These are phyloP conservation scores for Agrochola circellaris DNA, from an alignment of 2,888 invertebrate species.

Conservation along the genomic window DNA sequence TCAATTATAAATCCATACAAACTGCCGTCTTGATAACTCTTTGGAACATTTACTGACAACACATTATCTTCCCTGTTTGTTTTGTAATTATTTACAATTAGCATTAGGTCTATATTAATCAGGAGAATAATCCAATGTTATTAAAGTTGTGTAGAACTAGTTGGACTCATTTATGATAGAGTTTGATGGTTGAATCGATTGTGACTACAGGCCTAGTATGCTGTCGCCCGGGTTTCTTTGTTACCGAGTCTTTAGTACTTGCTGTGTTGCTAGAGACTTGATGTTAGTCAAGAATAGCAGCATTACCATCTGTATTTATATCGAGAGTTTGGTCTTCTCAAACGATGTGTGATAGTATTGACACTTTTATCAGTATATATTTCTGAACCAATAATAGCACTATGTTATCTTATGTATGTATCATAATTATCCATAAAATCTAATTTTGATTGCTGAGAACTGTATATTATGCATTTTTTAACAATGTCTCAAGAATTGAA, in stretches of 20 bases:
- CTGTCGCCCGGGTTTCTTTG: slow-evolving; percentile 69
- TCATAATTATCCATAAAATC: slow-evolving; percentile 4
- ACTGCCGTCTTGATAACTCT: slow-evolving; percentile 70
- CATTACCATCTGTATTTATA: slow-evolving; percentile 3
- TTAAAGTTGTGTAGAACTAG: slow-evolving; percentile 85
- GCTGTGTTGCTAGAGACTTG: slow-evolving; percentile 53
- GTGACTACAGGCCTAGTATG: slow-evolving; percentile 83
- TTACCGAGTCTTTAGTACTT: slow-evolving; percentile 44
- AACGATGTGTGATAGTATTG: not conserved
- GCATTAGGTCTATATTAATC: slow-evolving; percentile 81
- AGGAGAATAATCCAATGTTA: slow-evolving; percentile 84
- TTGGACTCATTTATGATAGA: slow-evolving; percentile 78
- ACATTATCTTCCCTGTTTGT: slow-evolving; percentile 77
- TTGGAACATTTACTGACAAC: slow-evolving; percentile 77
- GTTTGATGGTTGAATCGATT: slow-evolving; percentile 70
- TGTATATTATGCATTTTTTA: slow-evolving; percentile 1
- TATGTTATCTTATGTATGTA: not conserved
- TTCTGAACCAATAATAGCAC: not conserved
- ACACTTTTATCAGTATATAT: not conserved
- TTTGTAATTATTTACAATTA: slow-evolving; percentile 84
- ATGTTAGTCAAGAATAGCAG: not conserved
- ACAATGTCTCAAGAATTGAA: not conserved
- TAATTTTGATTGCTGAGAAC: not conserved
- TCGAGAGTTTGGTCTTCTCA: not conserved
- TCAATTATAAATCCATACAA: slow-evolving; percentile 81